These are phyloP conservation scores for Drosophila tani DNA, from an alignment of 1,140 invertebrate genomes.

Conservation along the genomic window DNA sequence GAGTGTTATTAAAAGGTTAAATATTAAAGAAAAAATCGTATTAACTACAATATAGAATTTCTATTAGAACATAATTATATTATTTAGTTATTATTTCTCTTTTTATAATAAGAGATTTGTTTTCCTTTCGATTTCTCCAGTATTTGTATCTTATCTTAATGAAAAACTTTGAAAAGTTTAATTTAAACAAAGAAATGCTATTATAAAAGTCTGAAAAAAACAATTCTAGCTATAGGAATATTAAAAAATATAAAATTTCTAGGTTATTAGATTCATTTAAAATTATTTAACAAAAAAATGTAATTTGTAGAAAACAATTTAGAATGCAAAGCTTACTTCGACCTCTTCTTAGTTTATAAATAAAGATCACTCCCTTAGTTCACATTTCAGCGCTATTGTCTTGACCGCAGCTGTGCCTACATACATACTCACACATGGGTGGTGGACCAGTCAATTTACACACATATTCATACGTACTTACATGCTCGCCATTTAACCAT, in stretches of 20 bases:
- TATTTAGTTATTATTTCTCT: background rate
- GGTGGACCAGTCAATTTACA: constrained; percentile 38
- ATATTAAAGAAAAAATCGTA: no score
- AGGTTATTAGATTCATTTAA: no score
- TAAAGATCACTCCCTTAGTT: background rate
- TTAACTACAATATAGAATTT: no score
- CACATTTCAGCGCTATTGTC: background rate
- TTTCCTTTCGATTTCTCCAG: background rate
- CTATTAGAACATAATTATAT: background rate
- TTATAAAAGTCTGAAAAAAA: accelerated
- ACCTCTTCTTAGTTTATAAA: background rate
- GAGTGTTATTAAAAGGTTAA: background rate
- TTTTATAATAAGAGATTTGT: background rate
- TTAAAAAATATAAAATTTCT: background rate
- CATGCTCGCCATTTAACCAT: constrained; percentile 38
- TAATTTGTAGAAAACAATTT: background rate
- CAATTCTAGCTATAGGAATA: background rate
- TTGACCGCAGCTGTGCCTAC: constrained; percentile 23
- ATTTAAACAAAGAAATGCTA: background rate
- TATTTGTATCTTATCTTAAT: background rate
- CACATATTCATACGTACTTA: constrained; percentile 1
- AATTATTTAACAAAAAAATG: no score
- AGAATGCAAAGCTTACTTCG: background rate
- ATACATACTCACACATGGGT: constrained; percentile 28
- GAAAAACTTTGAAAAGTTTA: no score